A percentile compares a stretch with the other conserved stretches of the same genome.
Conservation (phyloP, 2,888 invertebrate genomes). For the Drosophila kuntzei region DNA sequence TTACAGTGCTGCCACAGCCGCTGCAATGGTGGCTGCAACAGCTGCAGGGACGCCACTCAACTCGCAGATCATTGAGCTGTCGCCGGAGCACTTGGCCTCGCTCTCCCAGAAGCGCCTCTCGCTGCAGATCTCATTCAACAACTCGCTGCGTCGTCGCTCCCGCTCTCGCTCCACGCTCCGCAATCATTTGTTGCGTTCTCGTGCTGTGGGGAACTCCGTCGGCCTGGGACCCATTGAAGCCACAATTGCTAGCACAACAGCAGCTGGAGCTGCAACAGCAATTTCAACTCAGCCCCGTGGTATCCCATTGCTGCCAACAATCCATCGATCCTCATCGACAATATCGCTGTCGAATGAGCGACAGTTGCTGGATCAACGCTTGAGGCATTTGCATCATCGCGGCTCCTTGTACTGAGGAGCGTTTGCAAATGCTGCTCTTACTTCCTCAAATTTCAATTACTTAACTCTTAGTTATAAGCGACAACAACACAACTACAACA, state of each 20-base stretch:
- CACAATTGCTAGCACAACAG: conserved; percentile 16
- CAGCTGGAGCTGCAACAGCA: background rate
- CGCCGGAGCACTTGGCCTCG: conserved; percentile 83
- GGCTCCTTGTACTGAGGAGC: conserved; percentile 79
- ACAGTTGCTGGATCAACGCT: conserved; percentile 73
- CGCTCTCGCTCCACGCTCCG: conserved; percentile 77
- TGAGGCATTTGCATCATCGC: conserved; percentile 81
- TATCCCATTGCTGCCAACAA: conserved; percentile 63
- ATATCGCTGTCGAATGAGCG: conserved; percentile 76
- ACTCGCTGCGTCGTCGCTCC: conserved; percentile 74
- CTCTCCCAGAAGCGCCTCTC: conserved; percentile 84
- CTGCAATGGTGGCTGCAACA: conserved; percentile 46
- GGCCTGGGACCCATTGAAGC: conserved; percentile 57
- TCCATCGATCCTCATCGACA: conserved; percentile 82
- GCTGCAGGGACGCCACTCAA: conserved; percentile 32
- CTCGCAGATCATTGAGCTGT: conserved; percentile 83
- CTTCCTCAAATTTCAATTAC: conserved; percentile 35
- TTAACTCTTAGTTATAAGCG: conserved; percentile 48
- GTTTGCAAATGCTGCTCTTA: conserved; percentile 2
- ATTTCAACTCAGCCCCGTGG: conserved; percentile 11
- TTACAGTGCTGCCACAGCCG: conserved; percentile 62
- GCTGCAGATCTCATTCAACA: conserved; percentile 84
- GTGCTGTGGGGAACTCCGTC: conserved; percentile 67
- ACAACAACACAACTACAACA: conserved; percentile 36
- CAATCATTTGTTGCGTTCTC: conserved; percentile 82